Percentiles rank a stretch among this genome's conserved stretches.
phyloP scores from a whole-genome alignment of 1,140 invertebrate species.

The Polyergus mexicanus region DNA sequence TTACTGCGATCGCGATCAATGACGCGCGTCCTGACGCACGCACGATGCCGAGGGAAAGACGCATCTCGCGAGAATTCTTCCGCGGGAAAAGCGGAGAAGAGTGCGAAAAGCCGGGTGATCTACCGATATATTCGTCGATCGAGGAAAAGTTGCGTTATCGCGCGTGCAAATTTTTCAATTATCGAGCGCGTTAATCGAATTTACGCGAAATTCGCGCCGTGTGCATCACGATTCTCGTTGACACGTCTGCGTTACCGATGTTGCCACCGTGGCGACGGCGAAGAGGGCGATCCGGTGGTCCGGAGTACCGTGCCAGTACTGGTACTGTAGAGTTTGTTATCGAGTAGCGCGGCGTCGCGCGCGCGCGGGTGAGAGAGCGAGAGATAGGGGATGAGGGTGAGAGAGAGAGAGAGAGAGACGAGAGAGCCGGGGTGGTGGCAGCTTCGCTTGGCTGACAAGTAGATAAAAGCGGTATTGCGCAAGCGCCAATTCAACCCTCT shows the following conservation, averaged over 20 bases:
- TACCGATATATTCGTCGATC: conserved; percentile 22
- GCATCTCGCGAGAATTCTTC: background rate
- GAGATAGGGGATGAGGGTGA: conserved; percentile 71
- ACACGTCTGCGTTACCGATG: conserved; percentile 60
- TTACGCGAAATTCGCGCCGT: conserved; percentile 1
- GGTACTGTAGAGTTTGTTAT: conserved; percentile 83
- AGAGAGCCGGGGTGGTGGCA: conserved; percentile 77
- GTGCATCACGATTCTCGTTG: conserved; percentile 28
- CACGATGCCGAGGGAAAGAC: background rate
- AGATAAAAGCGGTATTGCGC: conserved; percentile 67
- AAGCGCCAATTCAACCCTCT: conserved; percentile 64
- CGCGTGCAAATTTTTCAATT: background rate
- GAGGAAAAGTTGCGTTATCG: background rate
- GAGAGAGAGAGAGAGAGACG: conserved; percentile 53
- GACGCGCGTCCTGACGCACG: conserved; percentile 27
- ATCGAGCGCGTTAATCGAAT: background rate
- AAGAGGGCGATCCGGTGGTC: conserved; percentile 79
- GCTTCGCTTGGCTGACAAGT: conserved; percentile 80
- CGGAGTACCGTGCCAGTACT: conserved; percentile 84
- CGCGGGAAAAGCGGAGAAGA: background rate
- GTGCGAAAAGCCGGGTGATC: background rate
- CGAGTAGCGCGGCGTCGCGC: conserved; percentile 79
- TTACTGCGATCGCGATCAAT: conserved; percentile 38
- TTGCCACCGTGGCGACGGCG: conserved; percentile 46
- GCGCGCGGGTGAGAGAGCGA: conserved; percentile 31